Conservation (phyloP, 1,140 invertebrate species). For the Parasteatoda tepidariorum region DNA sequence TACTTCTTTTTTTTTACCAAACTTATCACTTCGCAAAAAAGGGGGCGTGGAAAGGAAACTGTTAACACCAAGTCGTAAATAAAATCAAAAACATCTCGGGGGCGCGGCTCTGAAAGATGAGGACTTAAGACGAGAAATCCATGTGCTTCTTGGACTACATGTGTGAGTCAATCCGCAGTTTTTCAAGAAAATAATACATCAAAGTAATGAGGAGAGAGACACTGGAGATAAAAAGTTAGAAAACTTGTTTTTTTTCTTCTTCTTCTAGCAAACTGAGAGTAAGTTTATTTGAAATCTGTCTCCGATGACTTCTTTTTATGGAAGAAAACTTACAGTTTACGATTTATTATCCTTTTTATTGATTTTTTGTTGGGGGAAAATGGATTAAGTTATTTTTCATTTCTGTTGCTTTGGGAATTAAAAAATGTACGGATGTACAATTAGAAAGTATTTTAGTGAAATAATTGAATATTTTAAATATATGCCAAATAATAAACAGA, state of each 20-base stretch:
- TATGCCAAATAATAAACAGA: too few relatives aligned
- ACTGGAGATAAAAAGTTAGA: conserved; percentile 27
- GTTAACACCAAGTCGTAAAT: conserved; percentile 17
- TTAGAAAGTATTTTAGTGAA: too few relatives aligned
- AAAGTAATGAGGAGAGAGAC: conserved; percentile 42
- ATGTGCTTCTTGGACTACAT: conserved; percentile 6
- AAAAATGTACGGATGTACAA: too few relatives aligned
- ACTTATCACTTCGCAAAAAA: conserved; percentile 37
- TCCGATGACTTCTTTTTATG: background rate
- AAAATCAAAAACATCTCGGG: conserved; percentile 6
- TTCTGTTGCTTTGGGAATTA: too few relatives aligned
- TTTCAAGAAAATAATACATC: conserved; percentile 24
- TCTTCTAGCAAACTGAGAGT: background rate
- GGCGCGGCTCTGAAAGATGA: background rate
- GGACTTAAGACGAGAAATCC: background rate
- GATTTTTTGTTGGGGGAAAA: background rate
- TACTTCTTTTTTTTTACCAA: conserved; percentile 10
- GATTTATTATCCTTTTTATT: conserved; percentile 26
- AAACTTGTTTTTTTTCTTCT: background rate
- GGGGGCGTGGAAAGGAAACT: background rate
- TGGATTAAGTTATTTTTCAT: too few relatives aligned
- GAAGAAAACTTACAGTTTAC: background rate
- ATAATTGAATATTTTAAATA: too few relatives aligned
- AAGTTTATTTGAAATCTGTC: conserved; percentile 25
- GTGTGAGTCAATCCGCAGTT: conserved; percentile 18